Percentiles rank a stretch among this genome's conserved stretches.
These are phyloP conservation scores for Toxotes lorentzi DNA, from an alignment of 2,797 vertebrate genomes.

Conservation along the genomic window DNA sequence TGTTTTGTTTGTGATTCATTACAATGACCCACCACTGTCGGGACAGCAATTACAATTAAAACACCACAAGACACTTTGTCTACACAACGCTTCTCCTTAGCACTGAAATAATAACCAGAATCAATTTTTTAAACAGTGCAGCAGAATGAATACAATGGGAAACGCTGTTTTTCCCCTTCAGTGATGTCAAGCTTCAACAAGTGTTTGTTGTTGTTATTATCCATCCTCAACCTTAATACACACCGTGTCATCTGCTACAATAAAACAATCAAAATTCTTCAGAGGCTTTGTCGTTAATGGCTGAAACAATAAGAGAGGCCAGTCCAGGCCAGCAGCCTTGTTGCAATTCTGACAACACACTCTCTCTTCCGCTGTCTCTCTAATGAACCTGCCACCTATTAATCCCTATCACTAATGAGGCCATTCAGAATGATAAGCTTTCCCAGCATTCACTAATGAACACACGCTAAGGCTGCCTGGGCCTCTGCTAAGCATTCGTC, in stretches of 20 bases:
- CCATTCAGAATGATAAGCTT: constrained; percentile 83
- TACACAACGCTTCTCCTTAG: not conserved
- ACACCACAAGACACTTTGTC: not conserved
- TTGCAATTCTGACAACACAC: constrained; percentile 74
- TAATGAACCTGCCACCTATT: constrained; percentile 83
- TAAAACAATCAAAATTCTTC: constrained; percentile 40
- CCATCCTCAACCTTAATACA: constrained; percentile 21
- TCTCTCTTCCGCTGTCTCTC: constrained; percentile 68
- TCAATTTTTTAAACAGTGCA: constrained; percentile 12
- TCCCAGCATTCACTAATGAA: constrained; percentile 80
- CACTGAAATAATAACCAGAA: constrained; percentile 24
- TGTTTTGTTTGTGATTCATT: constrained; percentile 20
- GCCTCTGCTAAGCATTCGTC: constrained; percentile 56
- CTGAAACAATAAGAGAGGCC: constrained; percentile 53
- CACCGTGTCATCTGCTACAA: constrained; percentile 13
- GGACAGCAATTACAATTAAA: constrained; percentile 15
- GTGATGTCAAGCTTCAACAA: constrained; percentile 27
- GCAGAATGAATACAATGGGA: constrained; percentile 13
- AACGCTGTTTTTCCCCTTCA: not conserved
- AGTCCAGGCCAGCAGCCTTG: constrained; percentile 55
- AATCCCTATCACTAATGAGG: constrained; percentile 84
- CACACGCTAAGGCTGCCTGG: constrained; percentile 77
- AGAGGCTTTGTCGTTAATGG: constrained; percentile 45
- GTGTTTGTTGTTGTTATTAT: constrained; percentile 32
- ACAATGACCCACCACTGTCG: constrained; percentile 3